Base-by-base conservation (phyloP, 2,888 invertebrate species). In the Mimas tiliae region DNA sequence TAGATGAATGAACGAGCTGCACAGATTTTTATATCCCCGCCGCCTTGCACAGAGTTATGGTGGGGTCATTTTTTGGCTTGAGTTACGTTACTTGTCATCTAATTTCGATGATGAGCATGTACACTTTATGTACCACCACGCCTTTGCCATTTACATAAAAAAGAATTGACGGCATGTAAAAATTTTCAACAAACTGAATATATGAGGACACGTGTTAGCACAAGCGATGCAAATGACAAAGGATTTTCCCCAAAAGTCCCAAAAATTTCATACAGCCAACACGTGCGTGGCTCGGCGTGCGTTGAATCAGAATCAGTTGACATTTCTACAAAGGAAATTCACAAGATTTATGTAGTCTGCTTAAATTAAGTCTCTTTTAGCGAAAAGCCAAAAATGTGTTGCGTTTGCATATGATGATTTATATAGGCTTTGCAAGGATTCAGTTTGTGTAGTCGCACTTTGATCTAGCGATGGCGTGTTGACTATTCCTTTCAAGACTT, bases 181-280 rank as follows among this genome's bases (percentile, higher is more conserved):
- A 48, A 27, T 47, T 79, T 62, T 48, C 62, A n/a, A 27, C 47
- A 63, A 63, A 63, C 62, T 2, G 62, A 63, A 63, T 63, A 62
- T 62, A 63, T 12, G 47, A 47, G 27, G 42, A 63, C 62, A 63
- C 42, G 62, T 63, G 48, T 63, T 58, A 16, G 62, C 33, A 45
- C 53, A 55, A 55, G 53, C 47, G 62, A 63, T 63, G 62, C 62
- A 63, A 63, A 63, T 63, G 77, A 75, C 77, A 79, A 78, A 68
- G 75, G 69, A 48, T 72, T 78, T 81, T 73, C 76, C 76, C 69
- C 65, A 72, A 72, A 80, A 79, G 72, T 76, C 71, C 77, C 67
- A 67, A 74, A 79, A 80, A 79, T 74, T 72, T 70, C 69, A 74
- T 77, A 79, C 81, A 83, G 83, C 83, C 80, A 81, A 81, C 84